Conservation (phyloP, 2,888 invertebrate genomes). For the Frankliniella fusca region DNA sequence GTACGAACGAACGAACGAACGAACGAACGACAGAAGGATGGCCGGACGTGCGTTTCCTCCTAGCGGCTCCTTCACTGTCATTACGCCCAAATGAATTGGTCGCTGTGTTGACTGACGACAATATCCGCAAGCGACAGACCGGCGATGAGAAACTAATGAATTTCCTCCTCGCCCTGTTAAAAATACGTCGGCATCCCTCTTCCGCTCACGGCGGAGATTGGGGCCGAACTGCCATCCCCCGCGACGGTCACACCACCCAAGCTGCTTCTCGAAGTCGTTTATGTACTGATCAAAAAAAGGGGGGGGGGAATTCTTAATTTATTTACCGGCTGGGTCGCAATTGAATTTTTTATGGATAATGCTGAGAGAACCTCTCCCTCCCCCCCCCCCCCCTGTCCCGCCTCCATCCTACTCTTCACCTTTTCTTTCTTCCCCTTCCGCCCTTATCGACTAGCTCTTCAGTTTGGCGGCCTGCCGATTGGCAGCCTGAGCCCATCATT, state of each 20-base stretch:
- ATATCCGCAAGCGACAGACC: slow-evolving; percentile 4
- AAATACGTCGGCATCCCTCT: neutral
- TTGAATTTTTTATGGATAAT: no score
- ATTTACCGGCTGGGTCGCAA: no score
- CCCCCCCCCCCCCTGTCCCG: neutral
- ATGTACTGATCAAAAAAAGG: no score
- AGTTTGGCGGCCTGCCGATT: no score
- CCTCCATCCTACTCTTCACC: neutral
- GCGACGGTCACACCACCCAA: neutral
- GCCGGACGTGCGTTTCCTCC: no score
- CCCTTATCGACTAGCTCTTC: slow-evolving; percentile 10
- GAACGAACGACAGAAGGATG: no score
- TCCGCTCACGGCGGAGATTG: neutral
- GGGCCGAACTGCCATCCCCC: neutral
- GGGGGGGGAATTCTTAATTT: no score
- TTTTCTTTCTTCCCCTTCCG: neutral
- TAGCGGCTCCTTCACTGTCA: neutral
- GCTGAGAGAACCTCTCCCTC: neutral
- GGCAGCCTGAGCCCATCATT: neutral
- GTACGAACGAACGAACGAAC: no score
- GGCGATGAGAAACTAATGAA: slow-evolving; percentile 14
- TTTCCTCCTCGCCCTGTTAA: neutral
- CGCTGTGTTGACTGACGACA: slow-evolving; percentile 8
- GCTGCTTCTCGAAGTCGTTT: no score
- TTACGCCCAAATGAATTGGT: neutral